Percentiles rank a stretch among this genome's conserved stretches.
These are phyloP conservation scores for Dallia pectoralis DNA, from an alignment of 2,797 vertebrate species.

Conservation along the genomic window DNA sequence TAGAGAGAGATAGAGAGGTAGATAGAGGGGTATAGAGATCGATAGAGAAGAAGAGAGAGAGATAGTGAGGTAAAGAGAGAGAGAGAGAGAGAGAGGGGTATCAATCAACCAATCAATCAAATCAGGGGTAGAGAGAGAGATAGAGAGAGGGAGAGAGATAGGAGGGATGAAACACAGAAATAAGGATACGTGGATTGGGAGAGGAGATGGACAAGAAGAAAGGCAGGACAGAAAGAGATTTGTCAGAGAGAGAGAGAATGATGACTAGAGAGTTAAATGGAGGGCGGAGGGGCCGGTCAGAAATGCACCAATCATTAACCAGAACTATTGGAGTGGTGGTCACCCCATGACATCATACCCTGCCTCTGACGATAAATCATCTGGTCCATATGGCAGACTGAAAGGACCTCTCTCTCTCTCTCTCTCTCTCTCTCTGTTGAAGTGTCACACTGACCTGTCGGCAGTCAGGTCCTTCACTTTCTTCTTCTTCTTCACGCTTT, in stretches of 20 bases:
- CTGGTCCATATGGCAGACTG: conserved; percentile 4
- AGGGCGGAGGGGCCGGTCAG: conserved; percentile 2
- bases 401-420: background rate
- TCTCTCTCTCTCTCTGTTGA: background rate
- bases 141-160: conserved; percentile 10
- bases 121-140: background rate
- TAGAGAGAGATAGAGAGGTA: background rate
- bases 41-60: background rate
- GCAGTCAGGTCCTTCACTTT: conserved; percentile 77
- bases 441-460: conserved; percentile 71
- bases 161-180: conserved; percentile 1
- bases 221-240: background rate
- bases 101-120: no score
- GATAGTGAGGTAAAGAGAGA: background rate
- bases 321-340: conserved; percentile 15
- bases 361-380: conserved; percentile 10
- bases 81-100: conserved; percentile 7
- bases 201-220: background rate
- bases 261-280: background rate
- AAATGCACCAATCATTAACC: conserved; percentile 21
- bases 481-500: conserved; percentile 63
- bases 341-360: conserved; percentile 24
- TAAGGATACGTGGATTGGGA: background rate
- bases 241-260: background rate
- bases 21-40: background rate